These are phyloP conservation scores for Punctoribates punctum DNA, from an alignment of 2,888 invertebrate genomes.

Conservation along the genomic window DNA sequence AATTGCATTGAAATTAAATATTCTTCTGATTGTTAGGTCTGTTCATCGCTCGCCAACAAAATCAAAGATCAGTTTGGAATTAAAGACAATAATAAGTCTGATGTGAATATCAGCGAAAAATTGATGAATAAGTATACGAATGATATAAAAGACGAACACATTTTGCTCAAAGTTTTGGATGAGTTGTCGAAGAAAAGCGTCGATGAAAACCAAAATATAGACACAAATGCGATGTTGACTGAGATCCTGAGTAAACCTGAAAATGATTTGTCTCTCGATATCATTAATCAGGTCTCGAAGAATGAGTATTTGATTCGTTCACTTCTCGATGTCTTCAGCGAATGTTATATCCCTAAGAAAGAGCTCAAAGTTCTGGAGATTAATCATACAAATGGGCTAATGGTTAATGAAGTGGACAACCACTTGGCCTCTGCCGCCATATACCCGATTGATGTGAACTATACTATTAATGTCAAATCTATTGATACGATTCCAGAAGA, in stretches of 20 bases:
- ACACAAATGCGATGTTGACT: background rate
- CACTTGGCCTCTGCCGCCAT: constrained; percentile 14
- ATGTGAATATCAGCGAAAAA: background rate
- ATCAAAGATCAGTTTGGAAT: background rate
- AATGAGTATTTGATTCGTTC: constrained; percentile 36
- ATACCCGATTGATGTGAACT: constrained; percentile 39
- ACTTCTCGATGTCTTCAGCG: constrained; percentile 67
- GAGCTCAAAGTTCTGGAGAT: constrained; percentile 70
- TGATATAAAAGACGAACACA: constrained; percentile 42
- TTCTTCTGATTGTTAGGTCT: background rate
- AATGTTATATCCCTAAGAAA: constrained; percentile 67
- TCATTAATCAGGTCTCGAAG: constrained; percentile 34
- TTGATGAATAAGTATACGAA: background rate
- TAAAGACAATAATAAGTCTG: constrained; percentile 62
- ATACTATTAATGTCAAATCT: background rate
- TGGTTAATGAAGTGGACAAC: constrained; percentile 26
- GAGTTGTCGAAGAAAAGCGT: constrained; percentile 40
- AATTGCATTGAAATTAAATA: background rate
- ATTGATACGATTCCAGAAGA: background rate
- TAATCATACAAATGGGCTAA: constrained; percentile 4
- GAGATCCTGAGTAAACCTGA: constrained; percentile 3
- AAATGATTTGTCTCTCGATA: constrained; percentile 21
- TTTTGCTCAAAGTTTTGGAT: constrained; percentile 40
- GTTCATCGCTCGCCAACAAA: background rate
- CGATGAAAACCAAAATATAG: constrained; percentile 43